These are phyloP conservation scores for Hemistola chrysoprasaria DNA, from an alignment of 2,888 invertebrate species.

Conservation along the genomic window DNA sequence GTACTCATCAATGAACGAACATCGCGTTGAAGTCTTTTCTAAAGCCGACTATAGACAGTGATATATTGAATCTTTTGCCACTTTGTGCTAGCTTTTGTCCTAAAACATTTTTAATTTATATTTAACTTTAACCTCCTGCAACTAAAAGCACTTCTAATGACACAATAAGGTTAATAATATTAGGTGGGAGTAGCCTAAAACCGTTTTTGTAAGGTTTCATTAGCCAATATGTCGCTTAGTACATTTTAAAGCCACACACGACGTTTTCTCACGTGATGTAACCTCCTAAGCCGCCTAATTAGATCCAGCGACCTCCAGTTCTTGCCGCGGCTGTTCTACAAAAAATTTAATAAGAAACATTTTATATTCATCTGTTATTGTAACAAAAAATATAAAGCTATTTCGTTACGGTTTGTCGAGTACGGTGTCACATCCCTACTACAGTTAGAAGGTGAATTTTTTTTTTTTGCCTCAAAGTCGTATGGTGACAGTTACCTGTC, in stretches of 20 bases:
- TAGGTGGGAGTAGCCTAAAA: too few relatives aligned
- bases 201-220: too few relatives aligned
- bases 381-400: slow-evolving; percentile 27
- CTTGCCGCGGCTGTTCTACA: slow-evolving; percentile 15
- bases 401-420: slow-evolving; percentile 38
- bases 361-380: slow-evolving; percentile 25
- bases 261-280: slow-evolving; percentile 4
- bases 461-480: slow-evolving; percentile 31
- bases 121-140: too few relatives aligned
- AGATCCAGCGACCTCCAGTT: slow-evolving; percentile 20
- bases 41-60: slow-evolving; percentile 9
- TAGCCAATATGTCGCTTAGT: too few relatives aligned
- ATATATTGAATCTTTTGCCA: background rate
- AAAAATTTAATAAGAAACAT: slow-evolving; percentile 22
- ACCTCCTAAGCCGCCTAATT: slow-evolving; percentile 4
- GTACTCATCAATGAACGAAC: slow-evolving; percentile 7
- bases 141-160: too few relatives aligned
- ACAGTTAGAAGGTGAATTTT: slow-evolving; percentile 39
- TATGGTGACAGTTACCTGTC: slow-evolving; percentile 36
- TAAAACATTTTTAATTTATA: too few relatives aligned
- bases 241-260: background rate
- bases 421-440: slow-evolving; percentile 37
- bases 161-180: too few relatives aligned
- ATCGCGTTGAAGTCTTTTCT: slow-evolving; percentile 35
- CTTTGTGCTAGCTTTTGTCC: too few relatives aligned